Conservation (phyloP, 64 coral and sea anemone genomes). For the Porites australiensis region DNA sequence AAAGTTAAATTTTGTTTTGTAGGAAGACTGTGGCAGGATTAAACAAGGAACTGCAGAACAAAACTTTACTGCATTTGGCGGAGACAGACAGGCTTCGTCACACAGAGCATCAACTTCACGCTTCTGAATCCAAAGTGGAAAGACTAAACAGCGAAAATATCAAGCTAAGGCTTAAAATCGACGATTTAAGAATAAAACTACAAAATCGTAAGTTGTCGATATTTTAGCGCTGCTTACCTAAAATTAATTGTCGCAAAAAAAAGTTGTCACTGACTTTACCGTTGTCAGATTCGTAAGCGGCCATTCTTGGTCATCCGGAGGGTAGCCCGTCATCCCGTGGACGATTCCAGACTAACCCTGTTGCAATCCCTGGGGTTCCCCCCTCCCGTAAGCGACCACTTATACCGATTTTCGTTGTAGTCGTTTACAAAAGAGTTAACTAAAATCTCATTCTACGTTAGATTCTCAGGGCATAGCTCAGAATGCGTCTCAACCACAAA, state of each 20-base stretch:
- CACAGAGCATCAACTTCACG: slow-evolving; percentile 79
- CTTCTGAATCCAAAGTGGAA: slow-evolving; percentile 81
- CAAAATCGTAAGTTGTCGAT: slow-evolving; percentile 44
- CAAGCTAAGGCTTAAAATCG: slow-evolving; percentile 82
- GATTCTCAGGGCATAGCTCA: slow-evolving; percentile 4
- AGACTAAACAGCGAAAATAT: slow-evolving; percentile 85
- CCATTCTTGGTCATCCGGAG: too few relatives aligned
- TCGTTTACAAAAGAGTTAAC: too few relatives aligned
- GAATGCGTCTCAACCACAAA: not conserved
- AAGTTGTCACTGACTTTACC: too few relatives aligned
- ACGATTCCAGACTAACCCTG: too few relatives aligned
- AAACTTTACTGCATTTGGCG: slow-evolving; percentile 78
- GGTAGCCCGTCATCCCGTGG: too few relatives aligned
- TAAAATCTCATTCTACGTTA: not conserved
- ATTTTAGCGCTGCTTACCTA: too few relatives aligned
- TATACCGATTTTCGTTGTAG: too few relatives aligned
- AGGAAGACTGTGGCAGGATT: slow-evolving; percentile 61
- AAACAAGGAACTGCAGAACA: slow-evolving; percentile 91
- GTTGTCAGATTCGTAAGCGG: too few relatives aligned
- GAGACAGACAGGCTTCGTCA: slow-evolving; percentile 90
- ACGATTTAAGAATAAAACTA: slow-evolving; percentile 81
- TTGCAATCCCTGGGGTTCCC: too few relatives aligned
- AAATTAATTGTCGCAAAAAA: too few relatives aligned
- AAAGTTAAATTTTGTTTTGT: not conserved
- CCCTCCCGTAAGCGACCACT: too few relatives aligned